Evolutionary conservation across 2,888 invertebrate genomes (phyloP), one percentile per base, ranked within the genome.

Genomic region (Erpobdella octoculata): DNA sequence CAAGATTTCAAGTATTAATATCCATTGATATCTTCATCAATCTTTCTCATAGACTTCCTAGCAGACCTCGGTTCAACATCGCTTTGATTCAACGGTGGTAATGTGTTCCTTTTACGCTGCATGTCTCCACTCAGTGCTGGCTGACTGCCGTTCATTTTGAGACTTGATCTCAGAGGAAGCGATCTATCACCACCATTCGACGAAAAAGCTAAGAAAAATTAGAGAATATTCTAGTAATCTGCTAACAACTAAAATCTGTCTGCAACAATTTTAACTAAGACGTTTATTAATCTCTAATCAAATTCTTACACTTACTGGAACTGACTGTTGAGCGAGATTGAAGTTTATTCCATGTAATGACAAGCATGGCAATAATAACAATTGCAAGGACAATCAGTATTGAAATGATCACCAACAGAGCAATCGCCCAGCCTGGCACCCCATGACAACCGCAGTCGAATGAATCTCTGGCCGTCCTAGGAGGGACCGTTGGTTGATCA

Each of bases 401-500:
- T n/a, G 31, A 28, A 28, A 62, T 62, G 62, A 62, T 62, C 28
- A 62, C 62, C 31, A 62, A 35, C 31, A 62, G 35, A n/a, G 62
- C 62, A 62, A 62, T 62, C n/a, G 62, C 62, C 62, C 62, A 62
- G n/a, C 62, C 62, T 33, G 62, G 62, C 35, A 62, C 62, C 31
- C n/a, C 2, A 6, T 28, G 62, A 35, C 62, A 31, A 5, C 31
- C 33, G 33, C 62, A 62, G 21, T 35, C 25, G n/a, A 6, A 3
- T 59, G 28, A 35, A 9, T 62, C 35, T 33, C 62, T 33, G 31
- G 18, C n/a, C 6, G 28, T 33, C 33, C 18, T 62, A n/a, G n/a
- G n/a, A n/a, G n/a, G n/a, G n/a, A n/a, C n/a, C n/a, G n/a, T n/a
- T n/a, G n/a, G n/a, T n/a, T n/a, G n/a, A n/a, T n/a, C n/a, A n/a